A percentile compares a stretch with the other conserved stretches of the same genome.
These are phyloP conservation scores for Agrilus biguttatus DNA, from an alignment of 2,888 invertebrate genomes.

Conservation along the genomic window DNA sequence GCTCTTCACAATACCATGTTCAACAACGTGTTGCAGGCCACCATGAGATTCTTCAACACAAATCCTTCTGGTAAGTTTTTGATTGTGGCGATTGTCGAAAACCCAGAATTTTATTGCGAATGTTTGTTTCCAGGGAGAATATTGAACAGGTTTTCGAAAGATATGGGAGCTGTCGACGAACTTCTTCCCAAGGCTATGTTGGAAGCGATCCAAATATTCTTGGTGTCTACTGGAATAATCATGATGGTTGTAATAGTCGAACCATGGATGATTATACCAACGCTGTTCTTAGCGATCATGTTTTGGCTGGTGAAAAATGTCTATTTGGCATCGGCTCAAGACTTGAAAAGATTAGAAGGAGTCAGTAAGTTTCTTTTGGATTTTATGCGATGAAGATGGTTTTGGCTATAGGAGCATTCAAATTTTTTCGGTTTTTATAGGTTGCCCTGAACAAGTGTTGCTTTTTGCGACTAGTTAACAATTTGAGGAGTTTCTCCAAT, in stretches of 20 bases:
- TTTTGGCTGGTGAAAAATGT: slow-evolving; percentile 50
- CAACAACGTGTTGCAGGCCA: slow-evolving; percentile 53
- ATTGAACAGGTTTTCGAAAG: slow-evolving; percentile 73
- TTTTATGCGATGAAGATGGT: not conserved
- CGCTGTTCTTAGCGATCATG: slow-evolving; percentile 43
- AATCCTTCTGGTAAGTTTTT: slow-evolving; percentile 55
- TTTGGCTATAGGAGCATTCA: too few relatives aligned
- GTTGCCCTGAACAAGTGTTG: too few relatives aligned
- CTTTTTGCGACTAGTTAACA: not conserved
- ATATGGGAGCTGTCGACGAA: slow-evolving; percentile 68
- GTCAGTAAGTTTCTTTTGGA: slow-evolving; percentile 24
- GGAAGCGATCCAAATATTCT: slow-evolving; percentile 49
- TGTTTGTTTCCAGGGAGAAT: slow-evolving; percentile 45
- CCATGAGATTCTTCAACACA: slow-evolving; percentile 71
- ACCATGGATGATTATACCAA: slow-evolving; percentile 51
- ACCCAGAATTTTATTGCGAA: not conserved
- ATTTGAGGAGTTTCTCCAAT: not conserved
- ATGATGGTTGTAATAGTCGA: slow-evolving; percentile 56
- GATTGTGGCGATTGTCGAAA: not conserved
- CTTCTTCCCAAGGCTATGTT: slow-evolving; percentile 49
- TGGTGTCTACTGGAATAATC: slow-evolving; percentile 58
- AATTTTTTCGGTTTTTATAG: too few relatives aligned
- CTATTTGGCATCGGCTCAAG: slow-evolving; percentile 57
- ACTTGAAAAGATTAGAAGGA: slow-evolving; percentile 51
- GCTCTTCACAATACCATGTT: slow-evolving; percentile 69